Conservation (phyloP, 2,113 vertebrate genomes). For the Puma concolor region DNA sequence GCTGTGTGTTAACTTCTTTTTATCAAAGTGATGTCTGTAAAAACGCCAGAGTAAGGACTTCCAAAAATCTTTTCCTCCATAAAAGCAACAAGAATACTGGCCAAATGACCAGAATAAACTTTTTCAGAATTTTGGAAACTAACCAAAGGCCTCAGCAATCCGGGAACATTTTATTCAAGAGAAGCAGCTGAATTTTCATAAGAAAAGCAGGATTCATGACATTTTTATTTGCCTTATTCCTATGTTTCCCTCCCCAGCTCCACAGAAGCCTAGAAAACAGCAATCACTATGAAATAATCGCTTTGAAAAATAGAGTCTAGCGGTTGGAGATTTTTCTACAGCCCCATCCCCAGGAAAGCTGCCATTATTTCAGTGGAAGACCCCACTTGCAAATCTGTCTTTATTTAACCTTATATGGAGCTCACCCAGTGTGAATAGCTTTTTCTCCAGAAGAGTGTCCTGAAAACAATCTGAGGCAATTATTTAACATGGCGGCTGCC, state of each 20-base stretch:
- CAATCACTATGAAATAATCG: not conserved
- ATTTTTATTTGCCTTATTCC: not conserved
- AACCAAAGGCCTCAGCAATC: not conserved
- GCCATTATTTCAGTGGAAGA: not conserved
- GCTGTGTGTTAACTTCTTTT: constrained; percentile 1
- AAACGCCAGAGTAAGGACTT: not conserved
- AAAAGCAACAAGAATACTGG: not conserved
- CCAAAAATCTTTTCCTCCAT: not conserved
- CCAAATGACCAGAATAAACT: not conserved
- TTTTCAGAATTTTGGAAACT: constrained; percentile 6
- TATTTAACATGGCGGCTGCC: not conserved
- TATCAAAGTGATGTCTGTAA: not conserved
- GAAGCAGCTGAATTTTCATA: not conserved
- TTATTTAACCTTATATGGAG: not conserved
- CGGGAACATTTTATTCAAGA: not conserved
- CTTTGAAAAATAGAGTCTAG: not conserved
- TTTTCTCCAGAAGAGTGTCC: not conserved
- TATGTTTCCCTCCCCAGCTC: not conserved
- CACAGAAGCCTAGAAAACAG: not conserved
- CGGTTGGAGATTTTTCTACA: not conserved
- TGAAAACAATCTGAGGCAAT: constrained; percentile 20
- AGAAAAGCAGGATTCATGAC: not conserved
- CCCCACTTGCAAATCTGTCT: not conserved
- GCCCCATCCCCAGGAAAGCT: not conserved
- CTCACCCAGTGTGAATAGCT: not conserved